Evolutionary conservation across 2,113 vertebrate genomes (phyloP), one percentile per base, ranked within the genome.

Genomic region (Empidonax traillii): DNA sequence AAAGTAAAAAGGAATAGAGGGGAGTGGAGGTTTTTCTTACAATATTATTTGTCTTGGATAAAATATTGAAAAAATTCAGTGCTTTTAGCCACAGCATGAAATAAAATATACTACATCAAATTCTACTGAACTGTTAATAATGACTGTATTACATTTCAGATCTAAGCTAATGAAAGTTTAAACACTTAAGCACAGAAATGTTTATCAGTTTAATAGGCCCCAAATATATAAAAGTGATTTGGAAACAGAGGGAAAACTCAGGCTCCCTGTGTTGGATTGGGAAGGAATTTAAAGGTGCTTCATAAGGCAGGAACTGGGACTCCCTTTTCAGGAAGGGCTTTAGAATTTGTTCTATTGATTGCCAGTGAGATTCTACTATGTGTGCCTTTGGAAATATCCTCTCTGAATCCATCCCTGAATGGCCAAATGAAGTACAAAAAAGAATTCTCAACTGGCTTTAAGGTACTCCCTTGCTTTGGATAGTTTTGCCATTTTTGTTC

Each of bases 31-130:
- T 12, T 56, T 85, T 96, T 84, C 69, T 28, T 77, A 84, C 92
- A 58, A 65, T 77, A 76, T 47, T 74, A 49, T 92, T 82, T 47
- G 88, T 49, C 90, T 94, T 95, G 83, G 47, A 83, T 43, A 85
- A 89, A 68, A 30, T 41, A 79, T 41, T 86, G 73, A 77, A 47
- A 93, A 83, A 76, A 58, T 55, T 91, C 25, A 14, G 11, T 51
- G 63, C 87, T 93, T 85, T 92, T 88, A 96, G 94, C 93, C 66
- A 94, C 95, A 96, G 97, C 97, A 97, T 98, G 98, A 97, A 98
- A 98, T 97, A 97, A 98, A 98, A 94, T 85, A 68, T 84, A 81
- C 52, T 68, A 78, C 81, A 65, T 33, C 86, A 84, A 81, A n/a
- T 67, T 75, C 53, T 90, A 85, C 80, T 65, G 86, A 87, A 92